Conservation (phyloP, 2,797 vertebrate species). For the Distichodus sexfasciatus region DNA sequence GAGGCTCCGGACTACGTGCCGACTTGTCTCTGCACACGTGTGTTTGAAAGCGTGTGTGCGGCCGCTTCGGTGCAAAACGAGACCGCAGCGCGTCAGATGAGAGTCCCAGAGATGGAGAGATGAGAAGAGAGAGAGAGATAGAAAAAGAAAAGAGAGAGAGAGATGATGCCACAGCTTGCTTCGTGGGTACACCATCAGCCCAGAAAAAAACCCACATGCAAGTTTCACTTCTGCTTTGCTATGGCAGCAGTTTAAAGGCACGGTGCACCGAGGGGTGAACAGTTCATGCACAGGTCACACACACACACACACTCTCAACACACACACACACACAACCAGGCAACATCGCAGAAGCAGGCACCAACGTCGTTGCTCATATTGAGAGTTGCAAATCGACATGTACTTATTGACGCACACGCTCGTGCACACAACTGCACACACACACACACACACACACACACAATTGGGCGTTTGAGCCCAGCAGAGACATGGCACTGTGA, state of each 20-base stretch:
- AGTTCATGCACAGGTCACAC: slow-evolving; percentile 72
- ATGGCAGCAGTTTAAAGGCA: slow-evolving; percentile 72
- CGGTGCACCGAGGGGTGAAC: slow-evolving; percentile 62
- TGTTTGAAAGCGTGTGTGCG: slow-evolving; percentile 42
- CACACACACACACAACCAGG: slow-evolving; percentile 17
- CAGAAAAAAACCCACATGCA: slow-evolving; percentile 64
- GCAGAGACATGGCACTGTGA: not conserved
- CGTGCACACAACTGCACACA: slow-evolving; percentile 1
- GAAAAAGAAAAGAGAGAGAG: slow-evolving; percentile 37
- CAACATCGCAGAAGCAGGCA: too few relatives aligned
- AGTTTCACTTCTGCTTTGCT: slow-evolving; percentile 81
- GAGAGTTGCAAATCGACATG: not conserved
- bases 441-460: slow-evolving; percentile 2
- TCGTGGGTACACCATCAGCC: slow-evolving; percentile 58
- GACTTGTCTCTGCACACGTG: slow-evolving; percentile 56
- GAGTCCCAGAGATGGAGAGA: slow-evolving; percentile 29
- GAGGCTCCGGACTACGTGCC: slow-evolving; percentile 65
- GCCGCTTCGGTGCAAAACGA: slow-evolving; percentile 51
- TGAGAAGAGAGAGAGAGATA: slow-evolving; percentile 22
- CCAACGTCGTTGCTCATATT: not conserved
- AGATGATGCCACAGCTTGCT: slow-evolving; percentile 50
- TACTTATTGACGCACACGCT: not conserved
- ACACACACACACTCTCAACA: slow-evolving; percentile 13
- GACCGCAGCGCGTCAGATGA: slow-evolving; percentile 63
- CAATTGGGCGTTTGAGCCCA: not conserved